phyloP scores from a whole-genome alignment of 2,888 invertebrate species.

The Drepana falcataria region DNA sequence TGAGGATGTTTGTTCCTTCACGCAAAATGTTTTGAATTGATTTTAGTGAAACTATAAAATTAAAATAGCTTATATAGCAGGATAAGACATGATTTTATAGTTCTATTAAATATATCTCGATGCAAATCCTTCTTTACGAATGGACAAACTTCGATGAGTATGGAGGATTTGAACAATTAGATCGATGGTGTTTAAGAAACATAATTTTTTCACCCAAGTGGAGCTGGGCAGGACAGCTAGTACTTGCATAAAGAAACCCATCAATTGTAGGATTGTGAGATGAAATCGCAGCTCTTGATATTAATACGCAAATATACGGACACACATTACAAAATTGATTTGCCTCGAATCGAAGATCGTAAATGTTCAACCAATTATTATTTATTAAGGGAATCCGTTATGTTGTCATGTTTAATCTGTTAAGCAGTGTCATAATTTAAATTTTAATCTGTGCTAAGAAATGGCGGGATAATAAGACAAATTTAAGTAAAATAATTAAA shows the following conservation, averaged over 20 bases:
- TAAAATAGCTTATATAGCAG: too few relatives aligned
- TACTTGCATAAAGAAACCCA: slow-evolving; percentile 32
- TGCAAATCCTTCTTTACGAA: too few relatives aligned
- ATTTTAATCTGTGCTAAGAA: slow-evolving; percentile 25
- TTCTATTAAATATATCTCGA: too few relatives aligned
- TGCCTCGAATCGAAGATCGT: slow-evolving; percentile 41
- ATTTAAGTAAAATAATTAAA: not conserved
- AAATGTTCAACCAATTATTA: slow-evolving; percentile 34
- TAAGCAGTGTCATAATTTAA: slow-evolving; percentile 31
- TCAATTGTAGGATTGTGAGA: slow-evolving; percentile 52
- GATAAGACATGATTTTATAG: too few relatives aligned
- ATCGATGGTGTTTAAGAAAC: too few relatives aligned
- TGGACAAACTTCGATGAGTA: too few relatives aligned
- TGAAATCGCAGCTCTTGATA: slow-evolving; percentile 41
- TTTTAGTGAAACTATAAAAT: too few relatives aligned
- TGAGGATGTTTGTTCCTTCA: too few relatives aligned
- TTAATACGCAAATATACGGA: slow-evolving; percentile 61
- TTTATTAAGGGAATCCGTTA: slow-evolving; percentile 45
- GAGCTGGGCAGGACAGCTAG: too few relatives aligned
- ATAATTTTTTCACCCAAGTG: too few relatives aligned
- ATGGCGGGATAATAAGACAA: not conserved
- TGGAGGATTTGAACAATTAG: too few relatives aligned
- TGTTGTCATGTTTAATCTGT: slow-evolving; percentile 14
- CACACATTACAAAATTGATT: slow-evolving; percentile 49
- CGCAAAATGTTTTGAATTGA: too few relatives aligned